phyloP scores from a whole-genome alignment of 2,113 vertebrate genomes.

The Cavia aperea region DNA sequence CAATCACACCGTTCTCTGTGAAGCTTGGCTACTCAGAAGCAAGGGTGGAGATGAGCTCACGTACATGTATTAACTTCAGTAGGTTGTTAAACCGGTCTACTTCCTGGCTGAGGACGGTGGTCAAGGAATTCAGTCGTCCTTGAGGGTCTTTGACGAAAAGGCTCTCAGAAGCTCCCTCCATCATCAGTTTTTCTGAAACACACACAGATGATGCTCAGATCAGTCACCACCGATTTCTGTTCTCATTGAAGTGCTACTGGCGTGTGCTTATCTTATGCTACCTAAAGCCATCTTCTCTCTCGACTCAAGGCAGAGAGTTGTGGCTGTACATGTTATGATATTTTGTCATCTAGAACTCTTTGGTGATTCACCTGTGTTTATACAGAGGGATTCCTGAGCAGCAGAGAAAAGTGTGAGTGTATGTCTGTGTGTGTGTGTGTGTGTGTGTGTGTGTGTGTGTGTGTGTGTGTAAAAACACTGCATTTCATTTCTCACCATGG shows the following conservation, averaged over 20 bases:
- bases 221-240: background rate
- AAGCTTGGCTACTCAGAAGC: background rate
- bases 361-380: background rate
- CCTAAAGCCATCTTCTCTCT: background rate
- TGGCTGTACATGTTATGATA: background rate
- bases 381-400: background rate
- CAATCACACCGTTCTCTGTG: background rate
- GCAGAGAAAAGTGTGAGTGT: background rate
- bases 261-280: background rate
- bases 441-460: background rate
- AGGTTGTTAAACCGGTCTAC: conserved; percentile 82
- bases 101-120: conserved; percentile 83
- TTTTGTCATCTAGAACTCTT: background rate
- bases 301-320: background rate
- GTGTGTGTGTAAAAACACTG: too few relatives aligned
- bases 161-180: conserved; percentile 77
- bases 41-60: background rate
- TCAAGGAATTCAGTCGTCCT: conserved; percentile 80
- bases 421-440: background rate
- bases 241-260: background rate
- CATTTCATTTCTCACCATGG: background rate
- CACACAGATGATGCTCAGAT: conserved; percentile 14
- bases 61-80: conserved; percentile 76
- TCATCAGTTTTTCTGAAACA: conserved; percentile 80
- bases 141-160: conserved; percentile 78